Base-by-base conservation (phyloP, 2,888 invertebrate species). In the Hirudinaria manillensis region DNA sequence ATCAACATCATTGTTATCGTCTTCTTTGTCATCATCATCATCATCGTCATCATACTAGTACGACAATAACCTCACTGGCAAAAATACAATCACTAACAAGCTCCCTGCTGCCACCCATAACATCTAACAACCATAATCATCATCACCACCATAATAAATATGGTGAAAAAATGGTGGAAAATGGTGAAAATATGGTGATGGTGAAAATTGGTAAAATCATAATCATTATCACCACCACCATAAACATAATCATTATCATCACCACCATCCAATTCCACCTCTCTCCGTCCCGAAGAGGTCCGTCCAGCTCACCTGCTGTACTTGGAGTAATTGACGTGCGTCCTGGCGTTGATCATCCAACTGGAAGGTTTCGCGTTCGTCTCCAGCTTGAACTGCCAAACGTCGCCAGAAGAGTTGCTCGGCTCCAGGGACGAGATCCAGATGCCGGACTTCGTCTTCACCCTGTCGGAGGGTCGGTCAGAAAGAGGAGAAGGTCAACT, bases 311-410 rank as follows among this genome's bases (percentile, higher is more conserved):
- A 68, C 34, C n/a, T 32, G 38, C 45, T 24, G 68, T 34, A 34
- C 29, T 53, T 27, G 29, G 72, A 29, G 24, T 38, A 29, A 24
- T 72, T 72, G 6, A 13, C 55, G 21, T n/a, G 24, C 3, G 72
- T 53, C 34, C 53, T 72, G 32, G 72, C 72, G n/a, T 55, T 32
- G 53, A 72, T 72, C 24, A 72, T 53, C 72, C 72, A 72, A 4
- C 51, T 53, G 29, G 72, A 51, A n/a, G 53, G 45, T 55, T 72
- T 72, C 55, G 45, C 55, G 72, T 55, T 55, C 6, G n/a, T 72
- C 29, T 72, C 72, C 45, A 55, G 29, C 13, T 21, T 29, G 55
- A 72, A 72, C 2, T 34, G 29, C 72, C 72, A 72, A 19, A 29
- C 16, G 32, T 72, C 27, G 4, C 2, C 32, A n/a, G n/a, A 24